phyloP scores from a whole-genome alignment of 2,888 invertebrate species.

The Tenthredo distinguenda region DNA sequence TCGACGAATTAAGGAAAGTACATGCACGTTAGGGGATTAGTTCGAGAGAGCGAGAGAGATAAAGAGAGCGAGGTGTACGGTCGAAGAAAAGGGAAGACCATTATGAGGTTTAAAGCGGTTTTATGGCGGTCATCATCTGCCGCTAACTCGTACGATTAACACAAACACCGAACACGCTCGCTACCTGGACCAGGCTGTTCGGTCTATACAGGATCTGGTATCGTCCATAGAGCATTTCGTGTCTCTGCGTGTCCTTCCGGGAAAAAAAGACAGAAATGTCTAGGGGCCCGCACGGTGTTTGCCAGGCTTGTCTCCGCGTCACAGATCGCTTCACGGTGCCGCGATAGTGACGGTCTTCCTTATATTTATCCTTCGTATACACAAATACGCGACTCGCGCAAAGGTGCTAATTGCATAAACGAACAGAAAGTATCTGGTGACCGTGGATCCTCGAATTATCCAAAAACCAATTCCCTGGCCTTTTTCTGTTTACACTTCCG shows the following conservation, averaged over 20 bases:
- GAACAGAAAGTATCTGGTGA: constrained; percentile 46
- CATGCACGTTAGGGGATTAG: constrained; percentile 17
- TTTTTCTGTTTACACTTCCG: constrained; percentile 31
- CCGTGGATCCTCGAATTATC: constrained; percentile 45
- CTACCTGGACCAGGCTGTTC: constrained; percentile 48
- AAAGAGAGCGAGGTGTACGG: constrained; percentile 51
- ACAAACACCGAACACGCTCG: constrained; percentile 55
- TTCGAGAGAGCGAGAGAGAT: constrained; percentile 51
- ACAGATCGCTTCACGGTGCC: constrained; percentile 37
- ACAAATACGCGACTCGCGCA: constrained; percentile 45
- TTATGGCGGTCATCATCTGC: constrained; percentile 59
- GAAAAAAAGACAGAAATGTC: constrained; percentile 43
- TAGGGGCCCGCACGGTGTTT: constrained; percentile 38
- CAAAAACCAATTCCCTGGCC: constrained; percentile 21
- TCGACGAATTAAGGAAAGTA: constrained; percentile 41
- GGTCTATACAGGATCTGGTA: constrained; percentile 29
- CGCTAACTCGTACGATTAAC: constrained; percentile 61
- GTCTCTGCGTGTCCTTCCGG: constrained; percentile 54
- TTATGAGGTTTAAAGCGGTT: constrained; percentile 58
- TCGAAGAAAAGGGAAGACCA: constrained; percentile 53
- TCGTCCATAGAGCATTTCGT: constrained; percentile 32
- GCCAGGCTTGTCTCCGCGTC: constrained; percentile 47
- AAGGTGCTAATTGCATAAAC: constrained; percentile 49
- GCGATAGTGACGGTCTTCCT: constrained; percentile 28
- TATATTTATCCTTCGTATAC: constrained; percentile 45